These are phyloP conservation scores for Centropyge bicolor DNA, from an alignment of 2,797 vertebrate species.

Conservation along the genomic window DNA sequence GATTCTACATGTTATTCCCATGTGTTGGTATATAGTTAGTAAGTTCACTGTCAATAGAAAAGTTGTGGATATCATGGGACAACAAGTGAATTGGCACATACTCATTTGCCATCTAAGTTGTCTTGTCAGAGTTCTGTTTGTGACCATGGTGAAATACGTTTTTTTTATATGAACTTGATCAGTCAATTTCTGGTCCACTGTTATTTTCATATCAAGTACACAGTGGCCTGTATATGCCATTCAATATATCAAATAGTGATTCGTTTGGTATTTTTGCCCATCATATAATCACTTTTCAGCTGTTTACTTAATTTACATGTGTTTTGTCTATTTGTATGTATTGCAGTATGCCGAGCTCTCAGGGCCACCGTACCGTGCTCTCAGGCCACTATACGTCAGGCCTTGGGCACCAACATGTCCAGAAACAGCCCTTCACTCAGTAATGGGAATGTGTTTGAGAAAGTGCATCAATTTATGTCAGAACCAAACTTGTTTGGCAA, in stretches of 20 bases:
- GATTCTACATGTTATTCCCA: background rate
- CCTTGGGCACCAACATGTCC: background rate
- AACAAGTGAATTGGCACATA: background rate
- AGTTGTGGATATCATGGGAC: background rate
- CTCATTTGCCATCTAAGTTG: background rate
- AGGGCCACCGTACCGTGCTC: background rate
- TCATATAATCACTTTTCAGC: background rate
- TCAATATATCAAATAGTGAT: too few relatives aligned
- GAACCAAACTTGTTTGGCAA: slow-evolving; percentile 43
- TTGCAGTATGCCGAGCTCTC: background rate
- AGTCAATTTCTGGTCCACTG: background rate
- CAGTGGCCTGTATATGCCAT: background rate
- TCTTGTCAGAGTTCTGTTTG: background rate
- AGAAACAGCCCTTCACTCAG: background rate
- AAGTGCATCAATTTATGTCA: slow-evolving; percentile 35
- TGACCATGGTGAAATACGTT: background rate
- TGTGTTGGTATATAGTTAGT: background rate
- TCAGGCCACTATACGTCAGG: background rate
- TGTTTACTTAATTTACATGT: background rate
- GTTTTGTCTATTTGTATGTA: background rate
- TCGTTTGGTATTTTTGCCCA: background rate
- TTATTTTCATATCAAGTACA: background rate
- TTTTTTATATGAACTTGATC: too few relatives aligned
- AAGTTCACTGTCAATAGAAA: slow-evolving; percentile 11
- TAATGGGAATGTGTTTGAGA: slow-evolving; percentile 21